Base-by-base conservation (phyloP, 64 coral and sea anemone genomes). In the Catalaphyllia jardinei region DNA sequence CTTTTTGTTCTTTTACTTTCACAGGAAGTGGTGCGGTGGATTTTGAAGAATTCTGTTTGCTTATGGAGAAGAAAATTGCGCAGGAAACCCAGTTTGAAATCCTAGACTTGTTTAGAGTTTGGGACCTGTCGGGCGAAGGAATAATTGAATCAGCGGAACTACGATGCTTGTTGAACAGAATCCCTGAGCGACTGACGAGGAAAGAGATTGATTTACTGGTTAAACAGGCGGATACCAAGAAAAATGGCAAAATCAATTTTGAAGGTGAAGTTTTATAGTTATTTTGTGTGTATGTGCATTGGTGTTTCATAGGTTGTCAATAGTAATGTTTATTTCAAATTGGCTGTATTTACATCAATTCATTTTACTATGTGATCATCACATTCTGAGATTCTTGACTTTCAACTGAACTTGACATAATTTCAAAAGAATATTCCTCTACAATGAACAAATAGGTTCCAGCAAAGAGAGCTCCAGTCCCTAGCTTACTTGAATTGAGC, bases 21-120 rank as follows among this genome's bases (percentile, higher is more conserved):
- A 33, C 85, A 95, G 94, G 94, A 52, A 92, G 89, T 59, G 94
- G 94, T 30, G 94, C 94, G 30, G 87, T 95, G n/a, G 94, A 95
- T 87, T 95, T 95, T 35, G 89, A 92, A 13, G 94, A 95, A 80
- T 95, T 95, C 27, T 95, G 94, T 74, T 52, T 92, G 60, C 63
- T 95, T 72, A 92, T 95, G 94, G 77, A 91, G 71, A 95, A 84
- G 60, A 91, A 95, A 78, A 87, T 95, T 72, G 94, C 89, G 10
- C 67, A 85, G 60, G 91, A 87, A 33, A 87, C 89, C 22, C 79
- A 92, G 39, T 60, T 82, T 6, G 94, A 87, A 50, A 69, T 87
- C 15, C 59, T 92, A n/a, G 94, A 95, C 55, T 85, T 90, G 28
- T 92, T 95, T 20, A 95, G 74, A 0, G 80, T 88, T 0, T 95